Percentiles rank a stretch among this genome's conserved stretches.
Evolutionary conservation across 2,888 invertebrate genomes (phyloP).

Genomic region (Drosophila cognata): DNA sequence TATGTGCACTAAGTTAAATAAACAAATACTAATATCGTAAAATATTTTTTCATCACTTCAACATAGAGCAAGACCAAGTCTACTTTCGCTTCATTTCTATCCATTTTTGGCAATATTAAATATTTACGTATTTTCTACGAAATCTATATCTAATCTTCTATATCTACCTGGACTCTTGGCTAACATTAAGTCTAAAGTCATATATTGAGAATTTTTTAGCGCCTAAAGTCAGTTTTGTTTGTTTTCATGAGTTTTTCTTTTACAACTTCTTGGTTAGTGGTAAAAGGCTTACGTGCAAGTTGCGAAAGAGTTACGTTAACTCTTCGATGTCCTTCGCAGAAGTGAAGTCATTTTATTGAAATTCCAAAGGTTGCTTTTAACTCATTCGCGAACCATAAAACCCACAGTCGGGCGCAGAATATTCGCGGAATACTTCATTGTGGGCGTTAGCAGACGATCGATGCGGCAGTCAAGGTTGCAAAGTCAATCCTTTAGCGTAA

Average conservation of each 20-base stretch:
- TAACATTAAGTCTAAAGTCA: conserved; percentile 39
- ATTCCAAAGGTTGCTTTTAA: conserved; percentile 62
- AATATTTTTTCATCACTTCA: background rate
- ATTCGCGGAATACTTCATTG: conserved; percentile 70
- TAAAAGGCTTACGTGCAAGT: conserved; percentile 69
- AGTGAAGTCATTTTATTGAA: conserved; percentile 57
- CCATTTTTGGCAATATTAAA: background rate
- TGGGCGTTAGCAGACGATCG: conserved; percentile 57
- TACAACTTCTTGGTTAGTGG: conserved; percentile 45
- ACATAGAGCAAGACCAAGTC: too few species aligned
- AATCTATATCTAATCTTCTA: conserved; percentile 17
- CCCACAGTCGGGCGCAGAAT: conserved; percentile 27
- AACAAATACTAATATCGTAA: background rate
- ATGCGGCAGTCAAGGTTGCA: conserved; percentile 74
- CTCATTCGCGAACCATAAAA: conserved; percentile 74
- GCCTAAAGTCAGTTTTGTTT: conserved; percentile 21
- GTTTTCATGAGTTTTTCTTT: conserved; percentile 21
- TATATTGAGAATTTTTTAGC: conserved; percentile 22
- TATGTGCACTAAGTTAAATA: background rate
- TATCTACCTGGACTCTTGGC: conserved; percentile 34
- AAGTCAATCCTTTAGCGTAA: conserved; percentile 85
- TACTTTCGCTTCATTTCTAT: background rate
- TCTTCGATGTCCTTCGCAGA: conserved; percentile 70
- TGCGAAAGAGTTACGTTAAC: conserved; percentile 83
- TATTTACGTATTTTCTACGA: conserved; percentile 16